phyloP scores from a whole-genome alignment of 1,140 invertebrate species.

The Bombus fervidus region DNA sequence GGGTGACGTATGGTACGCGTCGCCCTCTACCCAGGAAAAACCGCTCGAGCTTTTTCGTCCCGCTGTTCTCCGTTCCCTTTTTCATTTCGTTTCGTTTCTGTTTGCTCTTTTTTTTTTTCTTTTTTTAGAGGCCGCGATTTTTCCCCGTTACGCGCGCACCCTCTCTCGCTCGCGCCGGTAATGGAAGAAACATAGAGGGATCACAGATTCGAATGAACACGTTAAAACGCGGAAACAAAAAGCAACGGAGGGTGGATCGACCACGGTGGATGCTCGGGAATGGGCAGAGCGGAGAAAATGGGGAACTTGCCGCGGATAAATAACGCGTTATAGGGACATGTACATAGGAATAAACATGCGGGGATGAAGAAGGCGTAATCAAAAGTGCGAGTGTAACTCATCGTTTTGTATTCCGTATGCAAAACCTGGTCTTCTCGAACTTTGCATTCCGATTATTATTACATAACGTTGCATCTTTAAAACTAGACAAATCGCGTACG shows the following conservation, averaged over 20 bases:
- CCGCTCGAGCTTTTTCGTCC: slow-evolving; percentile 31
- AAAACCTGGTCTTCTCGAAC: background rate
- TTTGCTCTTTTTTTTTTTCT: background rate
- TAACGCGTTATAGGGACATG: slow-evolving; percentile 34
- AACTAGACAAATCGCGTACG: background rate
- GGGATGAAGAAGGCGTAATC: slow-evolving; percentile 2
- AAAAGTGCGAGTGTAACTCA: background rate
- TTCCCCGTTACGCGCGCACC: slow-evolving; percentile 54
- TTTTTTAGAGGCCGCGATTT: slow-evolving; percentile 40
- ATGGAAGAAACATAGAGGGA: slow-evolving; percentile 59
- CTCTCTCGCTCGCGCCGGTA: slow-evolving; percentile 27
- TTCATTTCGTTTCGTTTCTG: background rate
- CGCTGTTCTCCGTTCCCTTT: background rate
- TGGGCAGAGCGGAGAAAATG: background rate
- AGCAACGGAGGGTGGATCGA: slow-evolving; percentile 4
- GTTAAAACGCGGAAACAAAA: slow-evolving; percentile 53
- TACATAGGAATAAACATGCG: slow-evolving; percentile 18
- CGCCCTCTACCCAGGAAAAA: slow-evolving; percentile 51
- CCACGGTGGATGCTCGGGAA: background rate
- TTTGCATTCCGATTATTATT: background rate
- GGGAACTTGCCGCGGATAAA: slow-evolving; percentile 25
- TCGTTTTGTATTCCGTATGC: background rate
- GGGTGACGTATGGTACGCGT: slow-evolving; percentile 75
- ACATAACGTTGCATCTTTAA: background rate
- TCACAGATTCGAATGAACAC: slow-evolving; percentile 53